Conservation (phyloP, 2,888 invertebrate genomes). For the Teinopalpus imperialis region DNA sequence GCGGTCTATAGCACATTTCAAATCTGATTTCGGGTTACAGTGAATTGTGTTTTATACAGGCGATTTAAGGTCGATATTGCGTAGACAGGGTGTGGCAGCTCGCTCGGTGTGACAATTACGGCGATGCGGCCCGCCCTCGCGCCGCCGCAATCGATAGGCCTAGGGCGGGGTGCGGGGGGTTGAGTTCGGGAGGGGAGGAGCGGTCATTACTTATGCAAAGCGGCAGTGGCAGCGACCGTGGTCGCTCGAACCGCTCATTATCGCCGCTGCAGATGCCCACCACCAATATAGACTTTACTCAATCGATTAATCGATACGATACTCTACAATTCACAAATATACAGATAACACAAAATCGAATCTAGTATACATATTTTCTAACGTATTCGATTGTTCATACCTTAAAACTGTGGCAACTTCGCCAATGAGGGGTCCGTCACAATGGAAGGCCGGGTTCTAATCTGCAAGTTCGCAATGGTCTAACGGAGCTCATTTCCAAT, state of each 20-base stretch:
- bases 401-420: too few relatives aligned
- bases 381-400: too few relatives aligned
- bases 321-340: background rate
- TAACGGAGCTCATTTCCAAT: conserved; percentile 59
- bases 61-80: conserved; percentile 69
- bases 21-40: conserved; percentile 45
- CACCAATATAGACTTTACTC: conserved; percentile 16
- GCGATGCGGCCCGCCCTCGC: conserved; percentile 80
- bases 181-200: conserved; percentile 48
- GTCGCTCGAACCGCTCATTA: conserved; percentile 21
- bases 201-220: conserved; percentile 79
- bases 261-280: conserved; percentile 15
- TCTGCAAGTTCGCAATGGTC: conserved; percentile 59
- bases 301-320: conserved; percentile 9
- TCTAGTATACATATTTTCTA: too few relatives aligned
- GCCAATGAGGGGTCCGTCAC: conserved; percentile 16
- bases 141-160: conserved; percentile 87
- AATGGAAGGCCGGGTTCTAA: conserved; percentile 54
- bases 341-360: too few relatives aligned
- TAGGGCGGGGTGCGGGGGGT: conserved; percentile 83
- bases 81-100: conserved; percentile 64
- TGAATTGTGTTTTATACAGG: conserved; percentile 59
- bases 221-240: conserved; percentile 50
- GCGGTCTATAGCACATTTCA: conserved; percentile 76
- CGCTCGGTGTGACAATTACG: conserved; percentile 80